Conservation (phyloP, 2,113 vertebrate species). For the Reinhardtius hippoglossoides region DNA sequence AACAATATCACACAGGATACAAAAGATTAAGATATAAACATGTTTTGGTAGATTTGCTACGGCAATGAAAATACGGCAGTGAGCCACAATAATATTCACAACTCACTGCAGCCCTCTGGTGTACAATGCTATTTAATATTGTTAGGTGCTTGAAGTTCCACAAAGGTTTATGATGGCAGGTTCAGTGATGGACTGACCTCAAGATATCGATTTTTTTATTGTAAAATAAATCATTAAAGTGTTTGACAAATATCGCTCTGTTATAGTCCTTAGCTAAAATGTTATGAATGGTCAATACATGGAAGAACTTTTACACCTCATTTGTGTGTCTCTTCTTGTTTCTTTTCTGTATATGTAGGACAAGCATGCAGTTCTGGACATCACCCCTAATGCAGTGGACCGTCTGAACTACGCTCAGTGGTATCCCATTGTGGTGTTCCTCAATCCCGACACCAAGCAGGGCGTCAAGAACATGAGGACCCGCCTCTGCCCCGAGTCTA, state of each 20-base stretch:
- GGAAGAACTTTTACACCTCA: no score
- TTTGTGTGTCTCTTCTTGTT: neutral
- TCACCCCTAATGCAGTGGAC: conserved; percentile 99
- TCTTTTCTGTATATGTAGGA: conserved; percentile 81
- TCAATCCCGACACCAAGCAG: conserved; percentile 97
- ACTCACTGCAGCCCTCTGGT: conserved; percentile 76
- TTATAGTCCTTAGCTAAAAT: no score
- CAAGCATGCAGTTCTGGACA: conserved; percentile 97
- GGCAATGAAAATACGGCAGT: conserved; percentile 17
- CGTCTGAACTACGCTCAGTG: conserved; percentile 99
- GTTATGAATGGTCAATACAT: no score
- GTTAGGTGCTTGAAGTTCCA: neutral
- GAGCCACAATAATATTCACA: neutral
- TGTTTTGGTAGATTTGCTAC: conserved; percentile 38
- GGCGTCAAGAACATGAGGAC: conserved; percentile 97
- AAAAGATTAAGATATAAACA: neutral
- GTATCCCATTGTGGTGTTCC: conserved; percentile 98
- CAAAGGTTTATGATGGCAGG: no score
- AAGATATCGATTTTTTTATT: neutral
- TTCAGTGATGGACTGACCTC: no score
- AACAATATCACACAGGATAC: neutral
- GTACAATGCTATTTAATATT: neutral
- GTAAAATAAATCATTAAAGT: no score
- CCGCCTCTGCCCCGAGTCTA: conserved; percentile 93
- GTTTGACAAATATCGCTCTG: no score